phyloP scores from a whole-genome alignment of 2,888 invertebrate species.

The Seira ritae region DNA sequence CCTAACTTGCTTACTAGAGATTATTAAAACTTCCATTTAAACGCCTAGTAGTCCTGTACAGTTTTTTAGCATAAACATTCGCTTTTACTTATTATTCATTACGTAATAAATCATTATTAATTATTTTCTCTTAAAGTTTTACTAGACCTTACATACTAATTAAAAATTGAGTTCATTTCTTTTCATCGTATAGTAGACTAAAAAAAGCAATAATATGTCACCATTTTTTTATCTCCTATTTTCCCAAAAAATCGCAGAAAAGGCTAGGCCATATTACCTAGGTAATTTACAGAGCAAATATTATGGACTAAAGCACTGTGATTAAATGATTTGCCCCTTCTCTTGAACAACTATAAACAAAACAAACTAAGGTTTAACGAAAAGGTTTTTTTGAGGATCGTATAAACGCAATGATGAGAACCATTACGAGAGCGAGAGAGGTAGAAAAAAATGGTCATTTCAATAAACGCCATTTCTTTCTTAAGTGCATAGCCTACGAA shows the following conservation, averaged over 20 bases:
- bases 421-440: conserved; percentile 58
- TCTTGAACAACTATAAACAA: conserved; percentile 36
- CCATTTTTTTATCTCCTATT: no score
- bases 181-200: conserved; percentile 20
- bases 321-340: conserved; percentile 8
- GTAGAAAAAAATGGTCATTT: conserved; percentile 54
- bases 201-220: not conserved
- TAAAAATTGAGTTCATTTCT: conserved; percentile 62
- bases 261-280: not conserved
- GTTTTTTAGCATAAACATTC: not conserved
- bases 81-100: not conserved
- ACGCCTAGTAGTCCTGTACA: conserved; percentile 10
- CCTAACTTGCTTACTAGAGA: not conserved
- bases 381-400: conserved; percentile 54
- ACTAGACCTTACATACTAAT: conserved; percentile 47
- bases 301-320: conserved; percentile 20
- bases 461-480: conserved; percentile 26
- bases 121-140: not conserved
- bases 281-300: conserved; percentile 44
- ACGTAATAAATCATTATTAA: not conserved
- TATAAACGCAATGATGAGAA: conserved; percentile 54
- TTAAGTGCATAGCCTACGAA: conserved; percentile 21
- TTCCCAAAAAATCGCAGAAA: not conserved
- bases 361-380: not conserved
- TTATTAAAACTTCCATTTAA: not conserved